These are phyloP conservation scores for Catostylus mosaicus DNA, from an alignment of 30 jellyfish, hydroid and myxozoan genomes.

Conservation along the genomic window DNA sequence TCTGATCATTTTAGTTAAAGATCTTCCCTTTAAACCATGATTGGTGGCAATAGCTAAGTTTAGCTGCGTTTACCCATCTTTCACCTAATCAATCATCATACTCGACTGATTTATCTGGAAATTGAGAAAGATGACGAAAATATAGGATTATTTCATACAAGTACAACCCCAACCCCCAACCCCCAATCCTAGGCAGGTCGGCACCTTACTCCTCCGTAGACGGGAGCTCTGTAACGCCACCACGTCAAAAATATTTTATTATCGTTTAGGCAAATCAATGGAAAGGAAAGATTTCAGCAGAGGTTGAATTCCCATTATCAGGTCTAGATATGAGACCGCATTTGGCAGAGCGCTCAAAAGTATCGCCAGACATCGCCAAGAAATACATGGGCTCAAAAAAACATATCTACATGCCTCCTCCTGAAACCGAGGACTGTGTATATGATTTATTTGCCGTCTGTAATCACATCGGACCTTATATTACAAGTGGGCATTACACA, in stretches of 20 bases:
- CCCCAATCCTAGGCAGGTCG: no score
- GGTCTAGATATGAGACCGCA: constrained; percentile 78
- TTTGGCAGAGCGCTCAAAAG: constrained; percentile 49
- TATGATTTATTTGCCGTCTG: constrained; percentile 85
- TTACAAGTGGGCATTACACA: constrained; percentile 88
- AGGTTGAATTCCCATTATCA: constrained; percentile 65
- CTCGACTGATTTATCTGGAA: no score
- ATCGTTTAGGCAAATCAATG: constrained; percentile 58
- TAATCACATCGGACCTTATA: constrained; percentile 81
- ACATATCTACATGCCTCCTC: constrained; percentile 61
- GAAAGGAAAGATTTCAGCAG: constrained; percentile 79
- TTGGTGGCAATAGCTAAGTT: no score
- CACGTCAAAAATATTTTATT: not conserved
- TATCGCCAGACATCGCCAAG: constrained; percentile 26
- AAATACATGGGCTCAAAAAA: constrained; percentile 41
- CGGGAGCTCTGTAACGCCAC: no score
- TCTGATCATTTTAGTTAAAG: no score
- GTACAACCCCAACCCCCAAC: no score
- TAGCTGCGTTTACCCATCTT: no score
- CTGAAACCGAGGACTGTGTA: constrained; percentile 61
- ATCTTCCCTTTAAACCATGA: no score
- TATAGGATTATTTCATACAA: no score
- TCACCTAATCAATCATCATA: no score
- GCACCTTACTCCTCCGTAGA: no score
- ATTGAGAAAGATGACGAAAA: no score